A percentile compares a stretch with the other conserved stretches of the same genome.
These are phyloP conservation scores for Pegoplata infirma DNA, from an alignment of 2,888 invertebrate species.

Conservation along the genomic window DNA sequence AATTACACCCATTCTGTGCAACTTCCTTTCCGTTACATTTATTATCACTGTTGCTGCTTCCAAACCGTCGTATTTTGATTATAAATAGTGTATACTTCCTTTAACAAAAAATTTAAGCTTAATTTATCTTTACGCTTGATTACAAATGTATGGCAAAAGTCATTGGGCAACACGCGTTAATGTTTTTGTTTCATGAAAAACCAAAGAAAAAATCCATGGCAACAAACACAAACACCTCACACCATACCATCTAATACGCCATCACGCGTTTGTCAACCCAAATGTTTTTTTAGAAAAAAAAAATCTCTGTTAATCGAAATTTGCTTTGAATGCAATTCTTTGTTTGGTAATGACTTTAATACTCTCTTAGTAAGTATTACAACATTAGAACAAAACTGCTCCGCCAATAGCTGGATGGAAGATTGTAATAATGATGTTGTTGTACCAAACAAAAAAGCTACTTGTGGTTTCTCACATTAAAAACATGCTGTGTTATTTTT, in stretches of 20 bases:
- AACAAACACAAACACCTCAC: background rate
- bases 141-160: slow-evolving; percentile 57
- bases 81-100: slow-evolving; percentile 10
- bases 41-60: background rate
- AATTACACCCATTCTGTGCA: too few relatives aligned
- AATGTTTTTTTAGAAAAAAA: background rate
- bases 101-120: slow-evolving; percentile 32
- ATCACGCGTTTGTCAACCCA: background rate
- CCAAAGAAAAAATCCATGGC: slow-evolving; percentile 24
- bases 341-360: slow-evolving; percentile 38
- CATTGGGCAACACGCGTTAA: slow-evolving; percentile 52
- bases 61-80: background rate
- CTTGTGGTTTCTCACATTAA: slow-evolving; percentile 60
- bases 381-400: slow-evolving; percentile 13
- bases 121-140: slow-evolving; percentile 60
- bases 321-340: slow-evolving; percentile 49
- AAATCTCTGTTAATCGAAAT: slow-evolving; percentile 36
- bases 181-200: slow-evolving; percentile 28
- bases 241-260: background rate
- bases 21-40: too few relatives aligned
- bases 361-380: background rate
- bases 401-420: slow-evolving; percentile 19
- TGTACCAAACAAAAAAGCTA: slow-evolving; percentile 19
- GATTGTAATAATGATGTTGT: too few relatives aligned
- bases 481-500: slow-evolving; percentile 45